A percentile compares a stretch with the other conserved stretches of the same genome.
Evolutionary conservation across 2,888 invertebrate species (phyloP).

Genomic region (Drosophila limbata): DNA sequence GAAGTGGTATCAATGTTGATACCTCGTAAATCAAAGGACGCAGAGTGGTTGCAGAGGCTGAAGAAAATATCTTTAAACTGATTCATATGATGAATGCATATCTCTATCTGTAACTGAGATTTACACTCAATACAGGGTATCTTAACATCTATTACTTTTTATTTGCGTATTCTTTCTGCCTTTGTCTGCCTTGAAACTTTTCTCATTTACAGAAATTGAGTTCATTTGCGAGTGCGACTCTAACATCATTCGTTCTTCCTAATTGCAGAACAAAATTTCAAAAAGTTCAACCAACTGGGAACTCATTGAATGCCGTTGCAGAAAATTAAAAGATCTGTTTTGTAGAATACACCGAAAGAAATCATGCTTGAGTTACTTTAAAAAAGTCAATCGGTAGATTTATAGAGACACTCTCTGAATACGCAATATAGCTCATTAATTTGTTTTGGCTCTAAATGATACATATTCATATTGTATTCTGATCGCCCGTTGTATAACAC

Average conservation of each 20-base stretch:
- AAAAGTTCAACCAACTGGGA: conserved; percentile 35
- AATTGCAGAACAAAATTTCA: conserved; percentile 58
- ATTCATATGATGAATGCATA: background rate
- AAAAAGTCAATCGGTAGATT: conserved; percentile 9
- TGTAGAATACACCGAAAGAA: conserved; percentile 22
- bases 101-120: background rate
- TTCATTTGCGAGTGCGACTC: conserved; percentile 23
- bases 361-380: background rate
- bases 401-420: conserved; percentile 26
- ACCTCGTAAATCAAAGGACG: background rate
- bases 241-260: conserved; percentile 37
- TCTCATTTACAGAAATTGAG: conserved; percentile 51
- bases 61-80: background rate
- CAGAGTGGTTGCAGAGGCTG: background rate
- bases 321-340: conserved; percentile 13
- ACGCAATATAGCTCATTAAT: conserved; percentile 26
- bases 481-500: conserved; percentile 34
- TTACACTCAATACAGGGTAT: conserved; percentile 6
- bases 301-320: conserved; percentile 17
- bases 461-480: conserved; percentile 6
- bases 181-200: conserved; percentile 55
- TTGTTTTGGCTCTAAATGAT: conserved; percentile 32
- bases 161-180: conserved; percentile 1
- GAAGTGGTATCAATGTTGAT: conserved; percentile 12
- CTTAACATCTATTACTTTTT: background rate